A percentile compares a stretch with the other conserved stretches of the same genome.
phyloP scores from a whole-genome alignment of 2,888 invertebrate species.

The Odontocerum albicorne region DNA sequence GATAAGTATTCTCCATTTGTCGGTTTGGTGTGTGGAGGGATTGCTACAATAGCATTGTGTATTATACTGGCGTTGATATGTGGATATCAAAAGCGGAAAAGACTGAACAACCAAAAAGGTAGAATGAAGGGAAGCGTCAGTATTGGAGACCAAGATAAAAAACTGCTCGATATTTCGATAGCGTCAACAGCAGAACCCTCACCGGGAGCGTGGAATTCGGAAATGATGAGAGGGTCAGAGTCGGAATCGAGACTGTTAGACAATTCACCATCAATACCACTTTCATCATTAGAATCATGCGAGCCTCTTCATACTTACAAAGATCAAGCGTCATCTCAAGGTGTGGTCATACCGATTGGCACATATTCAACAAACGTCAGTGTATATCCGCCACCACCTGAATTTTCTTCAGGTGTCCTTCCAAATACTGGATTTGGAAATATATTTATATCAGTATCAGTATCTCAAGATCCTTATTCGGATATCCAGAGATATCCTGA shows the following conservation, averaged over 20 bases:
- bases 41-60: conserved; percentile 60
- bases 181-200: conserved; percentile 67
- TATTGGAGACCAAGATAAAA: conserved; percentile 76
- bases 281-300: conserved; percentile 39
- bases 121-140: conserved; percentile 70
- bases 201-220: conserved; percentile 50
- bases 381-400: conserved; percentile 59
- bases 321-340: conserved; percentile 40
- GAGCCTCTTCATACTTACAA: conserved; percentile 40
- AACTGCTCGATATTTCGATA: conserved; percentile 69
- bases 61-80: conserved; percentile 58
- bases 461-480: conserved; percentile 65
- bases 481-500: conserved; percentile 69
- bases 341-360: conserved; percentile 49
- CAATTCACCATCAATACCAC: conserved; percentile 40
- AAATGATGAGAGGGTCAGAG: conserved; percentile 54
- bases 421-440: conserved; percentile 64
- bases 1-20: conserved; percentile 64
- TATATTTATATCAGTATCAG: conserved; percentile 73
- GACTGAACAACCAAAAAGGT: conserved; percentile 57
- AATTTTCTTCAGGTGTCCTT: conserved; percentile 57
- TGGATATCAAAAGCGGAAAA: conserved; percentile 51
- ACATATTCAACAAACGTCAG: conserved; percentile 40
- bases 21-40: conserved; percentile 65
- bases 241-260: conserved; percentile 54